Percentiles rank a stretch among this genome's conserved stretches.
Conservation (phyloP, 2,113 vertebrate genomes). For the Callaeas wilsoni region DNA sequence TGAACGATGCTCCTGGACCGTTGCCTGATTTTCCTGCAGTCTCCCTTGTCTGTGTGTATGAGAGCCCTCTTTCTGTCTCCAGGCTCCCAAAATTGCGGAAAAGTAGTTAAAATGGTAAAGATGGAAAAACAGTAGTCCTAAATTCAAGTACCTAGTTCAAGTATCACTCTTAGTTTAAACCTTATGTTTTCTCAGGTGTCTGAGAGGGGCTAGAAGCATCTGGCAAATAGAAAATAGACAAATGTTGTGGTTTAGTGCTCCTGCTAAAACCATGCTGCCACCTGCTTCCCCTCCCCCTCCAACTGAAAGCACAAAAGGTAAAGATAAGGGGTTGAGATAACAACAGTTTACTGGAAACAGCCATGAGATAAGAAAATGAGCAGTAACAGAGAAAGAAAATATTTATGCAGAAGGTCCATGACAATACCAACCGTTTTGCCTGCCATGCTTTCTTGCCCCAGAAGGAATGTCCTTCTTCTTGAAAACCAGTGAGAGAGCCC, state of each 20-base stretch:
- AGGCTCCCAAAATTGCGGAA: background rate
- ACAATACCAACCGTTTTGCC: fast-evolving
- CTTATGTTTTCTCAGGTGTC: background rate
- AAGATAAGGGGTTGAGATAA: background rate
- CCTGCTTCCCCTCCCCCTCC: background rate
- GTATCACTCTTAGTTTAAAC: background rate
- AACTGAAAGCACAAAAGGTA: background rate
- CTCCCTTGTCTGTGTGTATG: background rate
- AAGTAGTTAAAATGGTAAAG: background rate
- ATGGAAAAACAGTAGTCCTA: background rate
- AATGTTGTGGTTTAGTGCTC: background rate
- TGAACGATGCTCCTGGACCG: background rate
- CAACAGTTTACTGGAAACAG: background rate
- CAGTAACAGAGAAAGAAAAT: background rate
- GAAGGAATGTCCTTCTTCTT: background rate
- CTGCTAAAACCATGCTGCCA: background rate
- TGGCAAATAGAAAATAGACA: background rate
- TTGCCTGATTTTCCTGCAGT: background rate
- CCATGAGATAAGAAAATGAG: background rate
- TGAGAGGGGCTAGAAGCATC: background rate
- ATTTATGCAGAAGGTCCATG: background rate
- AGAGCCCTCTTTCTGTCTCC: background rate
- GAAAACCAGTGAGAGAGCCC: background rate
- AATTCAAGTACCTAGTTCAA: background rate
- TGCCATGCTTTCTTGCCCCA: fast-evolving